Percentiles rank a stretch among this genome's conserved stretches.
phyloP scores from a whole-genome alignment of 1,140 invertebrate genomes.

The Nylanderia fulva region DNA sequence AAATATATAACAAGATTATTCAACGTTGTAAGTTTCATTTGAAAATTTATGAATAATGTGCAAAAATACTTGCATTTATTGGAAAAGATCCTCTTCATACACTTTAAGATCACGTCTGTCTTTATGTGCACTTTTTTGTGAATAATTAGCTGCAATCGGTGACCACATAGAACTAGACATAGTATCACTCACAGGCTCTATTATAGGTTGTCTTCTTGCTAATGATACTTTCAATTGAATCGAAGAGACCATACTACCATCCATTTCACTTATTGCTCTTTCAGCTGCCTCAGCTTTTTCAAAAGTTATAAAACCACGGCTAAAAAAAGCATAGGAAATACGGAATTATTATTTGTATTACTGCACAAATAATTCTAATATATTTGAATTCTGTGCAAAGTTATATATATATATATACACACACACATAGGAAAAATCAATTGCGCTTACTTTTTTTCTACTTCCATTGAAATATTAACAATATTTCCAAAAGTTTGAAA shows the following conservation, averaged over 20 bases:
- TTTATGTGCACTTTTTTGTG: slow-evolving; percentile 92
- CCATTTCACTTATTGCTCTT: slow-evolving; percentile 94
- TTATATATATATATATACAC: no score
- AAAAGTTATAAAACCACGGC: slow-evolving; percentile 97
- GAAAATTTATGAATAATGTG: neutral
- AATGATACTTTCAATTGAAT: slow-evolving; percentile 93
- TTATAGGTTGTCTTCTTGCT: slow-evolving; percentile 93
- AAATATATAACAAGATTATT: neutral
- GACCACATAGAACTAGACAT: slow-evolving; percentile 93
- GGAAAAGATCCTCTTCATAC: slow-evolving; percentile 90
- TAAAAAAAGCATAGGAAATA: slow-evolving; percentile 82
- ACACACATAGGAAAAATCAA: slow-evolving; percentile 14
- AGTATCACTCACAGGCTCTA: slow-evolving; percentile 92
- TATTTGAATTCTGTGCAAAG: neutral
- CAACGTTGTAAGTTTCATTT: neutral
- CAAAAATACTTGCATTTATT: slow-evolving; percentile 62
- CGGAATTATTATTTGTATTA: slow-evolving; percentile 54
- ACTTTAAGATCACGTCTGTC: slow-evolving; percentile 90
- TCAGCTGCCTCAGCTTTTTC: slow-evolving; percentile 95
- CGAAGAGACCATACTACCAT: slow-evolving; percentile 92
- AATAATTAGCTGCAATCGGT: slow-evolving; percentile 92
- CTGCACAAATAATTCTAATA: slow-evolving; percentile 14
- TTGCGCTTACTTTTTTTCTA: slow-evolving; percentile 91
- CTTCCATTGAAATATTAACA: slow-evolving; percentile 95
- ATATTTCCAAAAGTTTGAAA: slow-evolving; percentile 93